phyloP scores from a whole-genome alignment of 2,888 invertebrate genomes.

The Mayetiola destructor region DNA sequence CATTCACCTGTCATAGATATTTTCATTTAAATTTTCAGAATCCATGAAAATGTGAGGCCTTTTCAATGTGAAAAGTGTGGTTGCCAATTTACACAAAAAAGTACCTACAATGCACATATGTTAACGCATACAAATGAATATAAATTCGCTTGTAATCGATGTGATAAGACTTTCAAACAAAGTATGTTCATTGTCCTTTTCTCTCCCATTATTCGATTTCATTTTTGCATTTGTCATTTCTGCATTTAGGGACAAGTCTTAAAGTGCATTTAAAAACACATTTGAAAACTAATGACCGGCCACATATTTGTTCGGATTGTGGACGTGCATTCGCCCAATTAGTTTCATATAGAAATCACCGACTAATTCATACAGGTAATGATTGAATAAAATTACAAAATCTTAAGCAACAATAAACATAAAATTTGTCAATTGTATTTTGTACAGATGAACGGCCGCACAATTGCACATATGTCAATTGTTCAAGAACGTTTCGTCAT shows the following conservation, averaged over 20 bases:
- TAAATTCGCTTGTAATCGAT: neutral
- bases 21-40: neutral
- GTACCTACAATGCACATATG: conserved; percentile 7
- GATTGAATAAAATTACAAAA: too few relatives aligned
- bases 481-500: neutral
- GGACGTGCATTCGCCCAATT: conserved; percentile 1
- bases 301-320: neutral
- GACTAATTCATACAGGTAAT: neutral
- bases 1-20: neutral
- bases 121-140: neutral
- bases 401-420: too few relatives aligned
- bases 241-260: neutral
- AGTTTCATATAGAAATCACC: neutral
- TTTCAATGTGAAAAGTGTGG: neutral
- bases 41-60: neutral
- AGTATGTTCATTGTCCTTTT: neutral
- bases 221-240: too few relatives aligned
- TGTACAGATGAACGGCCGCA: neutral
- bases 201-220: too few relatives aligned
- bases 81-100: neutral
- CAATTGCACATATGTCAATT: neutral
- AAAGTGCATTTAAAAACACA: neutral
- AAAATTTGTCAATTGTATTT: too few relatives aligned
- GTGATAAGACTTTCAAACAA: conserved; percentile 7
- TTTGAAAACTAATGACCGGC: neutral